Evolutionary conservation across 2,888 invertebrate genomes (phyloP).

Genomic region (Cheilosia vernalis): DNA sequence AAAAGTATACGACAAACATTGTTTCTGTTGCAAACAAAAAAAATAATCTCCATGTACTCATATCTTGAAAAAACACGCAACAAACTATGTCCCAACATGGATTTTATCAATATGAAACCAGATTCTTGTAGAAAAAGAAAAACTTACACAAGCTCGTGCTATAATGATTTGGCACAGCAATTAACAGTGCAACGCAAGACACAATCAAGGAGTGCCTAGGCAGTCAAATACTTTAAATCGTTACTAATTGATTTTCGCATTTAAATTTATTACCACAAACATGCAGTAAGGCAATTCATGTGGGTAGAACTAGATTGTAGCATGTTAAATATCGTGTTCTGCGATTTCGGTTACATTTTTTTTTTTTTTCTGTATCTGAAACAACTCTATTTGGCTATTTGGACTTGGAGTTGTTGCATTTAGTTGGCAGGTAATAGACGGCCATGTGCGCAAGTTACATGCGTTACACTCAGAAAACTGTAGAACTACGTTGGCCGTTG

Average conservation of each 20-base stretch:
- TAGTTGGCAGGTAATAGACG: slow-evolving; percentile 7
- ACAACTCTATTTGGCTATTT: slow-evolving; percentile 22
- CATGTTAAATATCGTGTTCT: slow-evolving; percentile 29
- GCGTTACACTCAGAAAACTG: too few relatives aligned
- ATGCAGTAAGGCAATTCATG: slow-evolving; percentile 21
- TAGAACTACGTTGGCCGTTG: too few relatives aligned
- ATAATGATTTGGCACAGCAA: slow-evolving; percentile 55
- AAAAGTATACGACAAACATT: not conserved
- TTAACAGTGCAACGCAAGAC: slow-evolving; percentile 51
- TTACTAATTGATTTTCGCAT: slow-evolving; percentile 68
- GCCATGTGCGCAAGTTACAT: not conserved
- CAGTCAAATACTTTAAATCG: slow-evolving; percentile 65
- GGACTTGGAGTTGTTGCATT: not conserved
- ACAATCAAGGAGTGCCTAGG: slow-evolving; percentile 63
- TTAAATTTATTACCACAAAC: slow-evolving; percentile 49
- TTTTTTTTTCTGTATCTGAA: not conserved
- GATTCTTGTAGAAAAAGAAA: slow-evolving; percentile 31
- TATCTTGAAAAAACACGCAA: slow-evolving; percentile 59
- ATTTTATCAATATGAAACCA: slow-evolving; percentile 57
- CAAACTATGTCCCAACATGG: slow-evolving; percentile 54
- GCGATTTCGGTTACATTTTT: not conserved
- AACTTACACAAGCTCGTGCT: slow-evolving; percentile 4
- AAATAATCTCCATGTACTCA: slow-evolving; percentile 4
- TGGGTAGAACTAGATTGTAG: slow-evolving; percentile 53
- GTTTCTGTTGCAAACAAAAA: not conserved